Conservation (phyloP, 2,888 invertebrate species). For the Sinodicranocentrus sp. region DNA sequence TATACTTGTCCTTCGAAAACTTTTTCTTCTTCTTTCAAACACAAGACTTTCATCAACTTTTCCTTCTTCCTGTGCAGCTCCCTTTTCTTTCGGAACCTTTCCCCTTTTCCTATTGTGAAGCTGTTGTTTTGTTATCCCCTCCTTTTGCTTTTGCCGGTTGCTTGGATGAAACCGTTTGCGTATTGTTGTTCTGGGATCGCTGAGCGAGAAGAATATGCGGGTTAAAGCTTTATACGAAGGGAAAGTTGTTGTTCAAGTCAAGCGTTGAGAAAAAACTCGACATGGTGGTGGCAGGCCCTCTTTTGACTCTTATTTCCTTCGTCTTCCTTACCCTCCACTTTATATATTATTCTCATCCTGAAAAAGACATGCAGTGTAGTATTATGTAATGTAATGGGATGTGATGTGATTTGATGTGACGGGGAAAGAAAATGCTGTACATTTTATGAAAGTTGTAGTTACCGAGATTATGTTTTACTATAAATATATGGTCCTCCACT, state of each 20-base stretch:
- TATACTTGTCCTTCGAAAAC: conserved; percentile 17
- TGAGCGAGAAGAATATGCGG: background rate
- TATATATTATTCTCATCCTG: conserved; percentile 26
- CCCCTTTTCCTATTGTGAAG: conserved; percentile 37
- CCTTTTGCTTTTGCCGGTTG: conserved; percentile 37
- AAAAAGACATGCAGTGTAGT: conserved; percentile 33
- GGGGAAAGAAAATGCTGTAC: conserved; percentile 31
- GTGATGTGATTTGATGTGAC: conserved; percentile 62
- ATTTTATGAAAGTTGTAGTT: conserved; percentile 26
- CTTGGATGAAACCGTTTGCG: conserved; percentile 46
- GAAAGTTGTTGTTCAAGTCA: conserved; percentile 45
- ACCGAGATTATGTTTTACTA: background rate
- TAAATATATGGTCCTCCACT: conserved; percentile 24
- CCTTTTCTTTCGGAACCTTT: conserved; percentile 15
- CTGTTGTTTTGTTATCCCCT: conserved; percentile 39
- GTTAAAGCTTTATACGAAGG: conserved; percentile 10
- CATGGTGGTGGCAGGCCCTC: conserved; percentile 35
- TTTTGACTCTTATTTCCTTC: background rate
- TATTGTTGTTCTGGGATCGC: conserved; percentile 45
- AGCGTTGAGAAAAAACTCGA: conserved; percentile 43
- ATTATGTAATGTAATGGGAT: conserved; percentile 57
- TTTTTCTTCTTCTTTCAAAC: conserved; percentile 46
- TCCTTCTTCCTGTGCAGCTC: conserved; percentile 47
- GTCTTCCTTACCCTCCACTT: background rate
- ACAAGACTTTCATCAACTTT: conserved; percentile 65